Evolutionary conservation across 2,113 vertebrate genomes (phyloP).

Genomic region (Plecotus auritus): DNA sequence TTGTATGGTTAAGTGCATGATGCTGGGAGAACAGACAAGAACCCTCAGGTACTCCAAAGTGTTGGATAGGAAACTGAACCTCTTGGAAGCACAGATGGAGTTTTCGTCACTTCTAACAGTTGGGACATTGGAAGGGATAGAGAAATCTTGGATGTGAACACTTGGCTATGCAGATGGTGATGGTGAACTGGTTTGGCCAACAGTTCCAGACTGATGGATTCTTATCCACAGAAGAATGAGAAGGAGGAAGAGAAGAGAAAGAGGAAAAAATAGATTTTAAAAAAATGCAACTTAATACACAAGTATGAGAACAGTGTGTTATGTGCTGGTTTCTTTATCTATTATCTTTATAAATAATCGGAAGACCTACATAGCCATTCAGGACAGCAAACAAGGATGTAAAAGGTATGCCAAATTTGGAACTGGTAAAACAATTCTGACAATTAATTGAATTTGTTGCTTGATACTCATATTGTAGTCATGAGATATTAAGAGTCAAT

Average conservation of each 20-base stretch:
- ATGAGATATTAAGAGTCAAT: not conserved
- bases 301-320: not conserved
- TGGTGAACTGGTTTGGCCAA: slow-evolving; percentile 48
- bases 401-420: not conserved
- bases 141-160: slow-evolving; percentile 45
- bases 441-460: not conserved
- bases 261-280: not conserved
- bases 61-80: not conserved
- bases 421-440: not conserved
- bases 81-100: slow-evolving; percentile 50
- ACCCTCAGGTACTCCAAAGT: not conserved
- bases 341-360: not conserved
- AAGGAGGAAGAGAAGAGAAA: not conserved
- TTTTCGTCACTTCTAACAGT: slow-evolving; percentile 43
- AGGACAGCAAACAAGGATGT: not conserved
- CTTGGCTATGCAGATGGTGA: slow-evolving; percentile 36
- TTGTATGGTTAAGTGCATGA: not conserved
- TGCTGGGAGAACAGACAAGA: not conserved
- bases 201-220: slow-evolving; percentile 12
- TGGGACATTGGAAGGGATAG: slow-evolving; percentile 33
- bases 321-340: not conserved
- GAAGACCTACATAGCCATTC: not conserved
- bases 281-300: not conserved
- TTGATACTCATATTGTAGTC: not conserved
- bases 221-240: not conserved